Conservation (phyloP, 2,113 vertebrate genomes). For the Sinocyclocheilus rhinocerous region DNA sequence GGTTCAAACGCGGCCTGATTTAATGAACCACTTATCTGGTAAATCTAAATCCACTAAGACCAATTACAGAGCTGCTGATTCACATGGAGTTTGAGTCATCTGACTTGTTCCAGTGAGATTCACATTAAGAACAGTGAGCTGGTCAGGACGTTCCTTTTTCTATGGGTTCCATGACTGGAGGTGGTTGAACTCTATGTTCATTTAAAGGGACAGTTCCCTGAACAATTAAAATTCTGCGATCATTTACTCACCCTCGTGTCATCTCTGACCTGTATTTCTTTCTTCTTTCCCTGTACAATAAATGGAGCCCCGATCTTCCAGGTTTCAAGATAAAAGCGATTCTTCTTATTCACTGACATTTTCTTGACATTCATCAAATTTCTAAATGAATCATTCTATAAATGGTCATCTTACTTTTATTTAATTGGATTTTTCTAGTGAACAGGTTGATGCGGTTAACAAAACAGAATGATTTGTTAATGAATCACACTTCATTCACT, state of each 20-base stretch:
- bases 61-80: slow-evolving; percentile 46
- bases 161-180: not conserved
- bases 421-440: too few relatives aligned
- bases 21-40: slow-evolving; percentile 44
- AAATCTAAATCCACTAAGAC: slow-evolving; percentile 53
- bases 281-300: not conserved
- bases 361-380: too few relatives aligned
- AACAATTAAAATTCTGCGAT: not conserved
- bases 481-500: too few relatives aligned
- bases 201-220: too few relatives aligned
- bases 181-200: not conserved
- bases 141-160: not conserved
- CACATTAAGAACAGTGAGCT: not conserved
- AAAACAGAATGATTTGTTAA: too few relatives aligned
- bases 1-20: slow-evolving; percentile 49
- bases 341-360: not conserved
- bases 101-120: slow-evolving; percentile 18
- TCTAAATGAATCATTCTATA: too few relatives aligned
- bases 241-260: not conserved
- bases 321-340: not conserved
- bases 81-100: slow-evolving; percentile 16
- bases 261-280: not conserved
- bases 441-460: too few relatives aligned
- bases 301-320: not conserved
- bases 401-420: too few relatives aligned